Evolutionary conservation across 2,888 invertebrate species (phyloP).

Genomic region (Lepetodrilus schrolli): DNA sequence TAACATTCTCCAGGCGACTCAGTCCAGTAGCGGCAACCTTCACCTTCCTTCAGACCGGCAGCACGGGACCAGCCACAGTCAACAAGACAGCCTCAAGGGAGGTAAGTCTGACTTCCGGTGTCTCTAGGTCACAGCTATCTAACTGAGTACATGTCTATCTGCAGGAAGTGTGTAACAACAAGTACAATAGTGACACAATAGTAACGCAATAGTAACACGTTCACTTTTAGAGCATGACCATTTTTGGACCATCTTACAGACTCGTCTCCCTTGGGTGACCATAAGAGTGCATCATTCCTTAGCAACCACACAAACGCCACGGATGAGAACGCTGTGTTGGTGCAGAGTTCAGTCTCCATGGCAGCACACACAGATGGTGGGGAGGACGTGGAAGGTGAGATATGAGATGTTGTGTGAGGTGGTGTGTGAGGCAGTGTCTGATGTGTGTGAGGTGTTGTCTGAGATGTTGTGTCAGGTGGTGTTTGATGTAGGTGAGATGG

Average conservation of each 20-base stretch:
- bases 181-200: too few species aligned
- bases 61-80: slow-evolving; percentile 34
- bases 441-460: too few species aligned
- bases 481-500: too few species aligned
- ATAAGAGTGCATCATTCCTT: slow-evolving; percentile 66
- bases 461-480: too few species aligned
- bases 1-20: neutral
- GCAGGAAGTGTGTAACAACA: too few species aligned
- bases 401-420: too few species aligned
- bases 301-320: slow-evolving; percentile 56
- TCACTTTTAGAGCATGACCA: neutral
- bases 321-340: slow-evolving; percentile 57
- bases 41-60: neutral
- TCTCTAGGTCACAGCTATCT: too few species aligned
- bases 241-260: slow-evolving; percentile 28
- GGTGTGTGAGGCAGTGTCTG: too few species aligned
- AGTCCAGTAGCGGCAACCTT: slow-evolving; percentile 27
- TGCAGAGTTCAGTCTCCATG: slow-evolving; percentile 66
- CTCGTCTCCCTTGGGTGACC: slow-evolving; percentile 46
- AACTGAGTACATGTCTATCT: too few species aligned
- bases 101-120: too few species aligned
- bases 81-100: slow-evolving; percentile 59
- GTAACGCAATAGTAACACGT: too few species aligned
- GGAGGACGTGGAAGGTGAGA: slow-evolving; percentile 49
- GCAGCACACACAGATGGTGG: slow-evolving; percentile 52